Evolutionary conservation across 2,797 vertebrate species (phyloP).

Genomic region (Poeciliopsis presidionis): DNA sequence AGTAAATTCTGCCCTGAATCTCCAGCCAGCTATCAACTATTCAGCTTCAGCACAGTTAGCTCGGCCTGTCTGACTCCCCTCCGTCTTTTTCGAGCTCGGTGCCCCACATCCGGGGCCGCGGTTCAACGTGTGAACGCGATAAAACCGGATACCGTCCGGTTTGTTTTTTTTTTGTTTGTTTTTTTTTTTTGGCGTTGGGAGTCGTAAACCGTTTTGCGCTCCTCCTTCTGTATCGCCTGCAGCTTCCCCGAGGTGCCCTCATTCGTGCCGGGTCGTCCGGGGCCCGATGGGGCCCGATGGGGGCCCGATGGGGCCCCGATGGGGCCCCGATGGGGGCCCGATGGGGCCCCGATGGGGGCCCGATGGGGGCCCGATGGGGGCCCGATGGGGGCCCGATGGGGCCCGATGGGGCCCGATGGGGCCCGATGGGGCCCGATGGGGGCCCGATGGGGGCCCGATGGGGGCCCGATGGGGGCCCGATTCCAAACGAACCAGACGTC

Average conservation of each 20-base stretch:
- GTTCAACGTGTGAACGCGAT: neutral
- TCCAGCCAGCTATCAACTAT: slow-evolving; percentile 7
- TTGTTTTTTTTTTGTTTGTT: no score
- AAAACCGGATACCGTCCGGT: neutral
- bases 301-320: slow-evolving; percentile 33
- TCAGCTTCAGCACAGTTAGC: slow-evolving; percentile 13
- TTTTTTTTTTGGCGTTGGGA: slow-evolving; percentile 32
- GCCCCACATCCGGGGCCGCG: neutral
- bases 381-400: slow-evolving; percentile 29
- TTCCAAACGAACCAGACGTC: slow-evolving; percentile 29
- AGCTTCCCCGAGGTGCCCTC: slow-evolving; percentile 25
- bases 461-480: slow-evolving; percentile 40
- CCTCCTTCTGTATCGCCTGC: slow-evolving; percentile 23
- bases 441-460: slow-evolving; percentile 22
- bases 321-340: slow-evolving; percentile 18
- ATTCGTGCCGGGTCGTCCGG: slow-evolving; percentile 33
- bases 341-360: slow-evolving; percentile 34
- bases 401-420: slow-evolving; percentile 33
- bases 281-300: slow-evolving; percentile 31
- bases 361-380: slow-evolving; percentile 30
- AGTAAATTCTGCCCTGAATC: slow-evolving; percentile 51
- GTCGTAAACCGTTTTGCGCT: slow-evolving; percentile 30
- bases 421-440: slow-evolving; percentile 32
- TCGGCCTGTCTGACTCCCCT: neutral
- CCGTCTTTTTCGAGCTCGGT: slow-evolving; percentile 4